Percentiles rank a stretch among this genome's conserved stretches.
These are phyloP conservation scores for Danio kyathit DNA, from an alignment of 2,797 vertebrate genomes.

Conservation along the genomic window DNA sequence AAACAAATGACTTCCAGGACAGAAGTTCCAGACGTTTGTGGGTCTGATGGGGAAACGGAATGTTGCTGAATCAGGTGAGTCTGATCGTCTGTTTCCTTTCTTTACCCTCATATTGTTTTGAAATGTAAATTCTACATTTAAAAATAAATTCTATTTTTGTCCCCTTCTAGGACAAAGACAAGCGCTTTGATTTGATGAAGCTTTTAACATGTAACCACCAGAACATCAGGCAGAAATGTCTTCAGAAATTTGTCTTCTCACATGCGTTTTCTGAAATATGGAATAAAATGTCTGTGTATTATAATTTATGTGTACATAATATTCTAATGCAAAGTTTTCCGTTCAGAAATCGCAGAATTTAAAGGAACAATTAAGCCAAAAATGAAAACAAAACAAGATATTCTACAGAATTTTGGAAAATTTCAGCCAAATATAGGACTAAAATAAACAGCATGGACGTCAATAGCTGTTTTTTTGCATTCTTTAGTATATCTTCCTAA, in stretches of 20 bases:
- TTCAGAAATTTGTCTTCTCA: not conserved
- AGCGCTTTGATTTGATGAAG: not conserved
- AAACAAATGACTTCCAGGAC: conserved; percentile 51
- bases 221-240: not conserved
- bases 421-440: too few species aligned
- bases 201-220: not conserved
- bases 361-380: not conserved
- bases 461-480: too few species aligned
- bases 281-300: not conserved
- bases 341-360: not conserved
- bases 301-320: not conserved
- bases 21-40: conserved; percentile 73
- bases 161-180: conserved; percentile 1
- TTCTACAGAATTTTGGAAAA: too few species aligned
- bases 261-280: not conserved
- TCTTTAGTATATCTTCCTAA: too few species aligned
- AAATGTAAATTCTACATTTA: not conserved
- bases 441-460: too few species aligned
- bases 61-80: conserved; percentile 38
- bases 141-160: conserved; percentile 16
- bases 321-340: not conserved
- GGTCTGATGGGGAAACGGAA: conserved; percentile 75
- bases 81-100: not conserved
- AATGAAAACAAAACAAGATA: too few species aligned
- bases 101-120: not conserved